Evolutionary conservation across 1,140 invertebrate species (phyloP).

Genomic region (Pogonomyrmex californicus): DNA sequence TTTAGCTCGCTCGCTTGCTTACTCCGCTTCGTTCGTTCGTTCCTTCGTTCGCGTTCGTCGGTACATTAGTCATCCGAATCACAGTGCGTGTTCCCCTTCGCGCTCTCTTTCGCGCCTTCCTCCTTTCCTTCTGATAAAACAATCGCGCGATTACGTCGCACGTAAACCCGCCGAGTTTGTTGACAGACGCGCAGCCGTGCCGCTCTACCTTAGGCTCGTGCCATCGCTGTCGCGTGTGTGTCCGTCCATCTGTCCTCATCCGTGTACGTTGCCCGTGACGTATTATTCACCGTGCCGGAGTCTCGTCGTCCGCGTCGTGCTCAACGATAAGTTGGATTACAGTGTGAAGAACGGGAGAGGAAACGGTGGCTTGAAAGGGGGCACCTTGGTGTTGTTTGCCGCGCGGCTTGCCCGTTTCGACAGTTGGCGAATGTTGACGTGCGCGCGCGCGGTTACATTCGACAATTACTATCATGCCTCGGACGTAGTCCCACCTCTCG

Average conservation of each 20-base stretch:
- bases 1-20: not conserved
- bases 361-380: not conserved
- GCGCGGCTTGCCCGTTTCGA: not conserved
- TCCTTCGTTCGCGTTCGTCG: not conserved
- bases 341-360: conserved; percentile 47
- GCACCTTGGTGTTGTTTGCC: not conserved
- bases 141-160: not conserved
- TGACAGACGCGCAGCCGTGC: not conserved
- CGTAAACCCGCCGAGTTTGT: conserved; percentile 22
- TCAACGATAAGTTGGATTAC: conserved; percentile 66
- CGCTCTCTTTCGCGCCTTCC: not conserved
- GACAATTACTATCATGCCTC: conserved; percentile 55
- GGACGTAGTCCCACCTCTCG: conserved; percentile 61
- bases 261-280: not conserved
- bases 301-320: not conserved
- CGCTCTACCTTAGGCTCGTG: not conserved
- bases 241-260: not conserved
- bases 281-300: not conserved
- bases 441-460: conserved; percentile 5
- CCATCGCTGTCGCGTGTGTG: not conserved
- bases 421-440: conserved; percentile 31
- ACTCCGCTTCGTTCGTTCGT: conserved; percentile 12
- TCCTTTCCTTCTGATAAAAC: not conserved
- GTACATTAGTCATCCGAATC: conserved; percentile 1
- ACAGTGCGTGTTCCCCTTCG: not conserved